A percentile compares a stretch with the other conserved stretches of the same genome.
Evolutionary conservation across 2,888 invertebrate genomes (phyloP).

Genomic region (Melipona beecheii): DNA sequence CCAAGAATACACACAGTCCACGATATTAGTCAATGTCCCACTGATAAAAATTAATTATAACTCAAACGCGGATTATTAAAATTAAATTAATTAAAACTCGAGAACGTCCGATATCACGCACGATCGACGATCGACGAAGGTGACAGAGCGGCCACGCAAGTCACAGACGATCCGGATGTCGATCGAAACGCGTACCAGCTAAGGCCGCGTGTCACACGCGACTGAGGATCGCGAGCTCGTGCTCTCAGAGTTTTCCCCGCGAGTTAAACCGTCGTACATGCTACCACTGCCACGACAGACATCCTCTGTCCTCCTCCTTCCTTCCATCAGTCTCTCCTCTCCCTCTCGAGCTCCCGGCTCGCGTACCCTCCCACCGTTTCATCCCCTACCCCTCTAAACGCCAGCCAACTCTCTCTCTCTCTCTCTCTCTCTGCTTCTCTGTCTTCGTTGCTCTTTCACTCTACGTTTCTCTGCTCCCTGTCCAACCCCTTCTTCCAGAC

Average conservation of each 20-base stretch:
- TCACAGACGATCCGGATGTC: neutral
- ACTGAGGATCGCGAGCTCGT: constrained; percentile 75
- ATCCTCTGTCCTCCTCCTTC: constrained; percentile 45
- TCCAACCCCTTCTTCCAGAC: constrained; percentile 14
- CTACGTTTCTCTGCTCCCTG: neutral
- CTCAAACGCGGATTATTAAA: too few species aligned
- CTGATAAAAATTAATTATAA: too few species aligned
- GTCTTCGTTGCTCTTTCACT: neutral
- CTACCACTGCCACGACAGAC: constrained; percentile 61
- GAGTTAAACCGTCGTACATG: constrained; percentile 69
- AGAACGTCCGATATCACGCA: too few species aligned
- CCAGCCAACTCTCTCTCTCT: neutral
- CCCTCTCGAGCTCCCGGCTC: neutral
- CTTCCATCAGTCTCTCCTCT: neutral
- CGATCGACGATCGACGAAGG: neutral
- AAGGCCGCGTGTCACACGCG: constrained; percentile 77
- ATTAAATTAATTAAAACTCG: too few species aligned
- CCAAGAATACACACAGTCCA: too few species aligned
- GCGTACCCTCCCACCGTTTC: constrained; percentile 30
- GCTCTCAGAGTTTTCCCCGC: constrained; percentile 68
- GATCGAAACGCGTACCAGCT: constrained; percentile 48
- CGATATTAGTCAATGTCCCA: too few species aligned
- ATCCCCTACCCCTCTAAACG: neutral
- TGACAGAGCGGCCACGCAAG: neutral
- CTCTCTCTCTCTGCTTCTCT: neutral